A percentile compares a stretch with the other conserved stretches of the same genome.
Conservation (phyloP, 2,797 vertebrate species). For the Lacerta bilineata region DNA sequence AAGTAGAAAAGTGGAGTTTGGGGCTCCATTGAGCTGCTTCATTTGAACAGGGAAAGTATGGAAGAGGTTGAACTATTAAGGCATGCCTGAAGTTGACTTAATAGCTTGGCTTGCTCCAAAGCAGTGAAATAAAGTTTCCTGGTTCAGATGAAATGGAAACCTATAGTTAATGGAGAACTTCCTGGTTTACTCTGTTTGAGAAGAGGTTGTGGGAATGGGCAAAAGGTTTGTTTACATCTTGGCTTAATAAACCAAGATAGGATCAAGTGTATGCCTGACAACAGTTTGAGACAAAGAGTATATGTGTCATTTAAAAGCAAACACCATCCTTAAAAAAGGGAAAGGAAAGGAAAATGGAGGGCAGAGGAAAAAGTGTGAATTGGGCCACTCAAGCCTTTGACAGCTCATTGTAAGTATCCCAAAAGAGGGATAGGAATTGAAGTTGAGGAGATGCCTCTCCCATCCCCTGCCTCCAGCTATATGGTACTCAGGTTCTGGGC, state of each 20-base stretch:
- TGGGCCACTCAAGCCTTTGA: not conserved
- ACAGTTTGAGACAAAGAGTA: not conserved
- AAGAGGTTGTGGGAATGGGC: not conserved
- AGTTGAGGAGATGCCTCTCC: not conserved
- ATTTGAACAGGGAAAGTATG: no score
- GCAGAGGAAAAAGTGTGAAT: not conserved
- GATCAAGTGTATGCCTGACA: not conserved
- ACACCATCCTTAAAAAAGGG: not conserved
- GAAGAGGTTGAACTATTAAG: no score
- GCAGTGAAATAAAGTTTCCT: no score
- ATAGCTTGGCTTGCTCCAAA: no score
- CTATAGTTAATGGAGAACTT: not conserved
- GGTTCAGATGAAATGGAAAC: no score
- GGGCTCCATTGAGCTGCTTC: no score
- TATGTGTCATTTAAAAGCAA: not conserved
- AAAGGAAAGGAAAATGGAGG: not conserved
- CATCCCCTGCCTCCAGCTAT: not conserved
- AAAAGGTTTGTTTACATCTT: not conserved
- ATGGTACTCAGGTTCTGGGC: not conserved
- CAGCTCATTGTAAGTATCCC: not conserved
- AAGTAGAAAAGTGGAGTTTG: not conserved
- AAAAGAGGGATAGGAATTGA: not conserved
- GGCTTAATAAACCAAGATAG: no score
- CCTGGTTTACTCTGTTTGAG: not conserved
- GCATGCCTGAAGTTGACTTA: no score